Conservation (phyloP, 1,140 invertebrate genomes). For the Heterodera carotae region DNA sequence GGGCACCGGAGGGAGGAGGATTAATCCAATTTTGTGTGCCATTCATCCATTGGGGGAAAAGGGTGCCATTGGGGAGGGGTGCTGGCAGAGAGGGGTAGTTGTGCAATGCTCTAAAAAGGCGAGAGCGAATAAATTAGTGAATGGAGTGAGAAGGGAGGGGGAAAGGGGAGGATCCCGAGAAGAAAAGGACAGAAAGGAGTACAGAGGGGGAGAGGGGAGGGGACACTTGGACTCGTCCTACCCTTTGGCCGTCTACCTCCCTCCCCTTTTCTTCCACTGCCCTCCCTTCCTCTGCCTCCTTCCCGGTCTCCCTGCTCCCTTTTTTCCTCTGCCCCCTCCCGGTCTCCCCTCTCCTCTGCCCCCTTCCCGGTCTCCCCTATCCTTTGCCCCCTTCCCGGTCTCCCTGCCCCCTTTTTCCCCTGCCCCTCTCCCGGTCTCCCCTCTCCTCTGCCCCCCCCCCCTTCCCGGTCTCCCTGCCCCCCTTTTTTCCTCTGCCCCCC, state of each 20-base stretch:
- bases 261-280: background rate
- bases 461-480: background rate
- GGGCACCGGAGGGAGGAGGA: conserved; percentile 10
- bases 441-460: background rate
- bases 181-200: too few relatives aligned
- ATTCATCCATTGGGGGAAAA: background rate
- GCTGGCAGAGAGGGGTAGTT: background rate
- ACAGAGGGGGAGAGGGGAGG: background rate
- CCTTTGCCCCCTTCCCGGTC: background rate
- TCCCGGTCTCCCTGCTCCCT: background rate
- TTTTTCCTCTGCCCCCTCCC: background rate
- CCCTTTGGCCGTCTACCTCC: background rate
- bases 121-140: conserved; percentile 18
- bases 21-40: conserved; percentile 31
- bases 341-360: too few relatives aligned
- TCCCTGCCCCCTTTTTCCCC: background rate
- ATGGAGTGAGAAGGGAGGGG: background rate
- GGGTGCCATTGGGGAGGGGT: conserved; percentile 16
- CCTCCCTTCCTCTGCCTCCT: background rate
- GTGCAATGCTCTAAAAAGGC: conserved; percentile 15
- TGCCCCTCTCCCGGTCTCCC: background rate
- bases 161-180: background rate
- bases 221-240: background rate
- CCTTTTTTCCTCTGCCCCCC: background rate
- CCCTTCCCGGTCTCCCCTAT: background rate